Conservation (phyloP, 2,797 vertebrate species). For the Sebastes miniatus region DNA sequence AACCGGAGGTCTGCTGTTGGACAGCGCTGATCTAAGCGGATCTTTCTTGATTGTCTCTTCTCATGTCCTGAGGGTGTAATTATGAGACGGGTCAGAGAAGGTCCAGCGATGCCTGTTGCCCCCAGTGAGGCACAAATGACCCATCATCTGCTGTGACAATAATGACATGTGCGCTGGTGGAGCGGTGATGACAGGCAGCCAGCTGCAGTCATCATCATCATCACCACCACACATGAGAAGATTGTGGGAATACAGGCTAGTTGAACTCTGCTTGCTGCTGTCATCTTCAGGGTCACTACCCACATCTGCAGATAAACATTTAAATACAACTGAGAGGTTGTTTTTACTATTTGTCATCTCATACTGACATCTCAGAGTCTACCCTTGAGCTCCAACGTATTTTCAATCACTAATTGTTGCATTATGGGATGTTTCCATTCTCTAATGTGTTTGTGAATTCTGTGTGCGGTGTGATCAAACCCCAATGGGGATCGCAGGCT, state of each 20-base stretch:
- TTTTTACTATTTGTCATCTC: neutral
- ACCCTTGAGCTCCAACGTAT: neutral
- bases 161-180: constrained; percentile 57
- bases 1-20: constrained; percentile 45
- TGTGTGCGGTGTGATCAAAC: constrained; percentile 37
- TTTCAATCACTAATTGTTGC: constrained; percentile 31
- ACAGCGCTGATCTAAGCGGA: constrained; percentile 30
- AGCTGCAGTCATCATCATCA: constrained; percentile 48
- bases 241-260: constrained; percentile 18
- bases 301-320: constrained; percentile 7
- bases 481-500: constrained; percentile 52
- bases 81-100: constrained; percentile 69
- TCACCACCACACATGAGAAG: constrained; percentile 18
- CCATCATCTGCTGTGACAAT: constrained; percentile 67
- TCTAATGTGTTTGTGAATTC: constrained; percentile 25
- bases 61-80: constrained; percentile 74
- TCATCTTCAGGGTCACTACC: constrained; percentile 8
- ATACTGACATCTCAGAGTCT: neutral
- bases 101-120: constrained; percentile 67
- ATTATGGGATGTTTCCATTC: constrained; percentile 25
- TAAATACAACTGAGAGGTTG: neutral
- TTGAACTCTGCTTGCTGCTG: constrained; percentile 31
- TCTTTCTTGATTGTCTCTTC: constrained; percentile 45
- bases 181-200: constrained; percentile 60
- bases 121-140: constrained; percentile 70